Evolutionary conservation across 2,113 vertebrate species (phyloP).

Genomic region (Zapornia atra): DNA sequence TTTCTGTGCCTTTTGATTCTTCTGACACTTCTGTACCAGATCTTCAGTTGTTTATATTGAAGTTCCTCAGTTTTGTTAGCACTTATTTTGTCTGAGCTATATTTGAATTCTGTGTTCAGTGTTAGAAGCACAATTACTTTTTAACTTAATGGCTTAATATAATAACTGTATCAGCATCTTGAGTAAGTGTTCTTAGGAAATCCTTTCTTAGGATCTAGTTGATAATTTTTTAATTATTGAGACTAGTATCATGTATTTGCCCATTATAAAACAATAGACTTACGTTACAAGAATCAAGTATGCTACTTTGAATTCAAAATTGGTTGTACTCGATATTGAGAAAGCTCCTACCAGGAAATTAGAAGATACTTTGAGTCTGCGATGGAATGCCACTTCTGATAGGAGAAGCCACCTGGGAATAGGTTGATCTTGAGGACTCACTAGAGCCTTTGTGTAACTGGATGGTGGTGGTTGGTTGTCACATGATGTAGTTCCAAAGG

Average conservation of each 20-base stretch:
- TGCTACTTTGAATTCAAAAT: not conserved
- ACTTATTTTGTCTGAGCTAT: not conserved
- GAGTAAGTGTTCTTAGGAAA: not conserved
- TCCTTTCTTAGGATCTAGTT: not conserved
- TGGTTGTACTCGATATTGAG: not conserved
- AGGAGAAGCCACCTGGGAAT: not conserved
- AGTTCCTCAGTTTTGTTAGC: not conserved
- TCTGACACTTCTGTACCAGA: not conserved
- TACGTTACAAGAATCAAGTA: not conserved
- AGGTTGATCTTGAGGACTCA: not conserved
- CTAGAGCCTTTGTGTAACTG: not conserved
- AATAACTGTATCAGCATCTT: not conserved
- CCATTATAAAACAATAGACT: not conserved
- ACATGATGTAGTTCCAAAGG: not conserved
- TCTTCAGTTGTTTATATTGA: slow-evolving; percentile 17
- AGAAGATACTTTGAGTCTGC: not conserved
- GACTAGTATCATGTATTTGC: not conserved
- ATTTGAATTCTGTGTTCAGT: not conserved
- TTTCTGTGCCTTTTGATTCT: slow-evolving; percentile 15
- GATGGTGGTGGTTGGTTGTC: not conserved
- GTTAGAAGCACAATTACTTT: not conserved
- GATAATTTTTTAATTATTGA: not conserved
- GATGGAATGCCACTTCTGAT: not conserved
- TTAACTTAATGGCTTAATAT: not conserved
- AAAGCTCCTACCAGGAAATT: not conserved